Conservation (phyloP, 2,113 vertebrate genomes). For the Tachysurus fulvidraco region DNA sequence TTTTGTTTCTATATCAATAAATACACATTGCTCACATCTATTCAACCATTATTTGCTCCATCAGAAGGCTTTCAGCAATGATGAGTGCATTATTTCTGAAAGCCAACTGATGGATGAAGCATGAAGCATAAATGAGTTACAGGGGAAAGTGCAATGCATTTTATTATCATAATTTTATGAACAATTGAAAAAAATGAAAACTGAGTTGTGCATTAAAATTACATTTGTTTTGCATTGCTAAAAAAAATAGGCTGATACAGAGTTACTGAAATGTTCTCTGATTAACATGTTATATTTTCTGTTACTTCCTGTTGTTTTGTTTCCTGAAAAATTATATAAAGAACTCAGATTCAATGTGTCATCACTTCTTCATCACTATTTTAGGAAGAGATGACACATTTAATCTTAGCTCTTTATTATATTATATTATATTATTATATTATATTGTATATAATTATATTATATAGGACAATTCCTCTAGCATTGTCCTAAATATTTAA, state of each 20-base stretch:
- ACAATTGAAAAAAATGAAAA: neutral
- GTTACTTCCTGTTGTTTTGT: neutral
- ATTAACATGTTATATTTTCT: neutral
- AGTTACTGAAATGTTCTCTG: neutral
- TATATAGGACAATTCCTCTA: neutral
- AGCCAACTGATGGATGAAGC: neutral
- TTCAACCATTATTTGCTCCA: neutral
- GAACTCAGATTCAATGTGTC: neutral
- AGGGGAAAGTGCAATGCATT: neutral
- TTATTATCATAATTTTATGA: neutral
- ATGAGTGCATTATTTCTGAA: neutral
- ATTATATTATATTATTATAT: too few relatives aligned
- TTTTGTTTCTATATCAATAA: neutral
- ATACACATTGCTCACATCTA: neutral
- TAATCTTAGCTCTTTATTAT: neutral
- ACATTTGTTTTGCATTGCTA: neutral
- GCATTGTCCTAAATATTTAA: neutral
- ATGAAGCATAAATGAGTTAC: neutral
- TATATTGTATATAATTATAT: too few relatives aligned
- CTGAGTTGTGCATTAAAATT: neutral
- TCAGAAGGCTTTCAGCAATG: neutral
- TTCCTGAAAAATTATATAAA: neutral
- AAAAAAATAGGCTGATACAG: neutral
- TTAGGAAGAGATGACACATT: neutral
- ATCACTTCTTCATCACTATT: neutral